Percentiles rank a stretch among this genome's conserved stretches.
phyloP scores from a whole-genome alignment of 2,797 vertebrate species.

The Ispidina lecontei region DNA sequence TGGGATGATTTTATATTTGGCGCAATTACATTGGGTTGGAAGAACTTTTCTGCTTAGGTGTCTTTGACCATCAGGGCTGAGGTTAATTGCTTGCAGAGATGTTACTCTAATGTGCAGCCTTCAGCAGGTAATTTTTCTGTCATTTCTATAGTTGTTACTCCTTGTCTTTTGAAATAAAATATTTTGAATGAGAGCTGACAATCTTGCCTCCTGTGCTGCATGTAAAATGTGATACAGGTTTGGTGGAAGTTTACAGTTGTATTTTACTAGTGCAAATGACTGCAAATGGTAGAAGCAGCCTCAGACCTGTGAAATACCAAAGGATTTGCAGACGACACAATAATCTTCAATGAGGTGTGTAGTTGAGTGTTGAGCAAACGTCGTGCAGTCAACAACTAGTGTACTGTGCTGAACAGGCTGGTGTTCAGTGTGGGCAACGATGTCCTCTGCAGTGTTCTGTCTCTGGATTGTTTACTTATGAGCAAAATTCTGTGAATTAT shows the following conservation, averaged over 20 bases:
- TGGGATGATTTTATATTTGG: neutral
- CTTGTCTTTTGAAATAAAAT: neutral
- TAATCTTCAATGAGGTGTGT: neutral
- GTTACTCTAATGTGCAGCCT: neutral
- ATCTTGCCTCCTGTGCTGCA: accelerated
- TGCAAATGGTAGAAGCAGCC: neutral
- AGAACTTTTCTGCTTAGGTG: neutral
- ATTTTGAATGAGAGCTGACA: neutral
- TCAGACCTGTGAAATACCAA: neutral
- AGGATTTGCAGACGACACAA: neutral
- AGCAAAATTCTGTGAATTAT: slow-evolving; percentile 4
- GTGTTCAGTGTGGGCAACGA: neutral
- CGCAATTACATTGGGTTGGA: neutral
- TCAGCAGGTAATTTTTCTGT: neutral
- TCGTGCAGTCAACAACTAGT: neutral
- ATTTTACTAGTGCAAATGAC: neutral
- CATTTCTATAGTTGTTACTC: neutral
- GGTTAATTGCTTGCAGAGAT: neutral
- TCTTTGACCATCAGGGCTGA: neutral
- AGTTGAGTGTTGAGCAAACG: neutral
- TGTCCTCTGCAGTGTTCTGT: neutral
- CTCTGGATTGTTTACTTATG: neutral
- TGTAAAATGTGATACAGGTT: neutral
- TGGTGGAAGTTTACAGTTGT: neutral
- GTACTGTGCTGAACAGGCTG: neutral